These are phyloP conservation scores for Thalassoma bifasciatum DNA, from an alignment of 2,113 vertebrate genomes.

Conservation along the genomic window DNA sequence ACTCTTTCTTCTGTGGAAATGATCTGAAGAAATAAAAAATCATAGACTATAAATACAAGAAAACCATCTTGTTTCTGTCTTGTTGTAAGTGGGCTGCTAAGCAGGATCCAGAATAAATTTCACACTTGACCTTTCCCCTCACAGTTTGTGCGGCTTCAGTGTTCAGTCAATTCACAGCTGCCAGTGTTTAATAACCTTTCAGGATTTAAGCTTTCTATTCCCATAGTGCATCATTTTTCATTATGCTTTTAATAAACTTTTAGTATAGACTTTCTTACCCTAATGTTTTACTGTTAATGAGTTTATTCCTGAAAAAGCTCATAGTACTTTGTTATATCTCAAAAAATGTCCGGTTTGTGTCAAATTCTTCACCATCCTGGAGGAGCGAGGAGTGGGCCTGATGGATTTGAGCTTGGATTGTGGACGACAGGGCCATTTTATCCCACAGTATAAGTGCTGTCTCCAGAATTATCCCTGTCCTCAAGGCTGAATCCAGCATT, in stretches of 20 bases:
- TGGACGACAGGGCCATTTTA: conserved; percentile 60
- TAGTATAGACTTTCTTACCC: conserved; percentile 22
- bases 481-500: conserved; percentile 38
- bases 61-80: no score
- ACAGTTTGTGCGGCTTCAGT: conserved; percentile 19
- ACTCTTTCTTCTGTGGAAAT: no score
- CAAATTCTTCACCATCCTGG: conserved; percentile 47
- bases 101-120: background rate
- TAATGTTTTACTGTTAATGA: conserved; percentile 15
- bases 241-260: conserved; percentile 29
- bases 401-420: conserved; percentile 69
- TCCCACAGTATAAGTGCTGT: conserved; percentile 49
- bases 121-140: conserved; percentile 31
- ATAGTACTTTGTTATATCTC: conserved; percentile 41
- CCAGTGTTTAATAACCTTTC: conserved; percentile 43
- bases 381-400: conserved; percentile 29
- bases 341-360: conserved; percentile 57
- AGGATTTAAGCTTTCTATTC: conserved; percentile 44
- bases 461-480: conserved; percentile 43
- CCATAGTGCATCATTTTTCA: conserved; percentile 59
- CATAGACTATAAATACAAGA: no score
- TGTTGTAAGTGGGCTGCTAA: no score
- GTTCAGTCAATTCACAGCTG: conserved; percentile 39
- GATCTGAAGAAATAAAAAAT: no score
- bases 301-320: conserved; percentile 40